Percentiles rank a stretch among this genome's conserved stretches.
Evolutionary conservation across 2,797 vertebrate genomes (phyloP).

Genomic region (Paramormyrops hopkinsi): DNA sequence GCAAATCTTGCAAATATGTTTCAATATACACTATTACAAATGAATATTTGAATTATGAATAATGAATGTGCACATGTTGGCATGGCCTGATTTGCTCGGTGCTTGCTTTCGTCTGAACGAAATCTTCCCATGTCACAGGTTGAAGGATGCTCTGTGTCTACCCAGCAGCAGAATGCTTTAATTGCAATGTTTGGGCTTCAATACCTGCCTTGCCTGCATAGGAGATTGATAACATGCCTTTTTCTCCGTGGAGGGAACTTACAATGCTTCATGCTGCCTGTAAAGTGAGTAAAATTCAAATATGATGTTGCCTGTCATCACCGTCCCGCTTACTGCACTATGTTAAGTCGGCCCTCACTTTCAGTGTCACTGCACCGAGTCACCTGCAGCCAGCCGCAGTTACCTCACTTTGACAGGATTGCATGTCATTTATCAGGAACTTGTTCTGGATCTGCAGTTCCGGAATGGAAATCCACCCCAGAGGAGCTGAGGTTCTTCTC

Average conservation of each 20-base stretch:
- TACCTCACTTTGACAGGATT: neutral
- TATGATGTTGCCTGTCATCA: neutral
- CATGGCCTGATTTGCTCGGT: neutral
- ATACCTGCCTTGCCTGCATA: neutral
- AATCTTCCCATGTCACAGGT: neutral
- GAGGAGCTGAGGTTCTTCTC: neutral
- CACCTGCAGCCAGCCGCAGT: neutral
- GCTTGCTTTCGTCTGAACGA: neutral
- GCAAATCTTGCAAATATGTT: neutral
- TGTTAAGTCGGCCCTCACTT: neutral
- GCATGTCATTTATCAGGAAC: neutral
- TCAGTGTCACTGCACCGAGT: neutral
- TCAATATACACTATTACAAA: neutral
- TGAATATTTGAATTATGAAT: neutral
- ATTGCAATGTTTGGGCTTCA: neutral
- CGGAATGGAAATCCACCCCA: neutral
- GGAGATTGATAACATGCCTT: neutral
- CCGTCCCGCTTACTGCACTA: neutral
- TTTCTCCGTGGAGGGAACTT: neutral
- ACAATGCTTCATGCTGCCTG: neutral
- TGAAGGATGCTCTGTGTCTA: neutral
- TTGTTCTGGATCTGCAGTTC: neutral
- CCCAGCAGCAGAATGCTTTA: neutral
- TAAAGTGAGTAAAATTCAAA: neutral
- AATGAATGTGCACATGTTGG: neutral